A percentile compares a stretch with the other conserved stretches of the same genome.
These are phyloP conservation scores for Atopsyche davidsoni DNA, from an alignment of 1,140 invertebrate species.

Conservation along the genomic window DNA sequence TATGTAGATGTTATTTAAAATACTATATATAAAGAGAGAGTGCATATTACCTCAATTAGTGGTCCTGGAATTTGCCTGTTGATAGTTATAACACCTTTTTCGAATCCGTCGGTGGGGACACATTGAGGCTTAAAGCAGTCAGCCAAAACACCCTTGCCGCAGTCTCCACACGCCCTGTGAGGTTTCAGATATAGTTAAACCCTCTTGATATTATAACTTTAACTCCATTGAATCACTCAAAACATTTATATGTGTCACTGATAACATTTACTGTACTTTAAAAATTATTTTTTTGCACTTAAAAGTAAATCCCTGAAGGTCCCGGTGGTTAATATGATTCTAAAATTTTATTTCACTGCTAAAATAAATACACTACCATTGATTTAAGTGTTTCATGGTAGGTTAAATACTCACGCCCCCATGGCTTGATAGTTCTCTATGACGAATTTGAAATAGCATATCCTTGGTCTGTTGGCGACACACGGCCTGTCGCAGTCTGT, in stretches of 20 bases:
- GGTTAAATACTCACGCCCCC: constrained; percentile 32
- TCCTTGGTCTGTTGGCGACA: constrained; percentile 7
- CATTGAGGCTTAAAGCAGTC: constrained; percentile 51
- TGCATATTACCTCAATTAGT: constrained; percentile 46
- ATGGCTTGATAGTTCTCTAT: constrained; percentile 47
- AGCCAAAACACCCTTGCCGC: constrained; percentile 28
- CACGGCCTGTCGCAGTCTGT: too few relatives aligned
- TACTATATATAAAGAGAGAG: too few relatives aligned
- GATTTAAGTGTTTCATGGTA: not conserved
- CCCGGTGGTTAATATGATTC: not conserved
- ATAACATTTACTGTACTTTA: not conserved
- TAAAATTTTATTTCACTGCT: not conserved
- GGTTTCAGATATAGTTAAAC: too few relatives aligned
- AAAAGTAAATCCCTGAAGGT: too few relatives aligned
- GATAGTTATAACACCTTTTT: constrained; percentile 47
- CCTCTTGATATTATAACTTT: too few relatives aligned
- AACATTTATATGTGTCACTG: not conserved
- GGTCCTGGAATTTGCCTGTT: constrained; percentile 59
- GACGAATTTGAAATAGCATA: constrained; percentile 46
- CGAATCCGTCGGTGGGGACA: constrained; percentile 51
- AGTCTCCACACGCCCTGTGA: constrained; percentile 32
- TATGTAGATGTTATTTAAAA: too few relatives aligned
- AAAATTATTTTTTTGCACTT: not conserved
- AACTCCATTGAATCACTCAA: not conserved
- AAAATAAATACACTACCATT: constrained; percentile 1